These are phyloP conservation scores for Protosalanx chinensis DNA, from an alignment of 2,797 vertebrate genomes.

Conservation along the genomic window DNA sequence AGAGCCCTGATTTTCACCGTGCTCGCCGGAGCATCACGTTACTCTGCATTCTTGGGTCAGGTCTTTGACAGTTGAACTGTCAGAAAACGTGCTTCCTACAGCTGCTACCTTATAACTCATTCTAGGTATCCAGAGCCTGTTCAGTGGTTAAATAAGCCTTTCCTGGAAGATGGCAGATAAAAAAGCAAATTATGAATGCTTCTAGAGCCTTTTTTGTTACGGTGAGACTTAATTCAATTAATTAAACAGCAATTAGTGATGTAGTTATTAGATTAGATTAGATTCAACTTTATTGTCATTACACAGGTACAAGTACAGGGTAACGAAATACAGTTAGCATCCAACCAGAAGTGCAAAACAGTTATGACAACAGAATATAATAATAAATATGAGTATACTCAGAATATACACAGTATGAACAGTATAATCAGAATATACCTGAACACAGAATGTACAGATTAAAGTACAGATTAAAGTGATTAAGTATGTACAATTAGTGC, in stretches of 20 bases:
- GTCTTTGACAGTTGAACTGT: conserved; percentile 11
- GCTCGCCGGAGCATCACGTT: conserved; percentile 45
- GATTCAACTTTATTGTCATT: too few relatives aligned
- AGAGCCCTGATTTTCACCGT: conserved; percentile 28
- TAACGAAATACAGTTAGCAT: too few relatives aligned
- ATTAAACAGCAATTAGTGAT: neutral
- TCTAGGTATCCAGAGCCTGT: conserved; percentile 10
- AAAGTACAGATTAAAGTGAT: too few relatives aligned
- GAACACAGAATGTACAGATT: too few relatives aligned
- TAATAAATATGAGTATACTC: too few relatives aligned
- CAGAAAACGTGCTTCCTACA: conserved; percentile 24
- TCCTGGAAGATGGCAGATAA: conserved; percentile 1
- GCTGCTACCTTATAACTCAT: conserved; percentile 4
- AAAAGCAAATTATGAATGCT: conserved; percentile 8
- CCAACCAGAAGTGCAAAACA: too few relatives aligned
- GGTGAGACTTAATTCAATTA: neutral
- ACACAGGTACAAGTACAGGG: too few relatives aligned
- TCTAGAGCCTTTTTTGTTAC: neutral
- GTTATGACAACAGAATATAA: too few relatives aligned
- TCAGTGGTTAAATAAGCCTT: conserved; percentile 5
- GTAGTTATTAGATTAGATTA: too few relatives aligned
- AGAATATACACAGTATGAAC: too few relatives aligned
- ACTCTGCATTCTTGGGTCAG: conserved; percentile 31
- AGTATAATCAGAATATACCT: too few relatives aligned
- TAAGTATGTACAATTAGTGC: too few relatives aligned